Evolutionary conservation across 2,113 vertebrate species (phyloP), one percentile per base, ranked within the genome.

Genomic region (Pelmatolapia mariae): DNA sequence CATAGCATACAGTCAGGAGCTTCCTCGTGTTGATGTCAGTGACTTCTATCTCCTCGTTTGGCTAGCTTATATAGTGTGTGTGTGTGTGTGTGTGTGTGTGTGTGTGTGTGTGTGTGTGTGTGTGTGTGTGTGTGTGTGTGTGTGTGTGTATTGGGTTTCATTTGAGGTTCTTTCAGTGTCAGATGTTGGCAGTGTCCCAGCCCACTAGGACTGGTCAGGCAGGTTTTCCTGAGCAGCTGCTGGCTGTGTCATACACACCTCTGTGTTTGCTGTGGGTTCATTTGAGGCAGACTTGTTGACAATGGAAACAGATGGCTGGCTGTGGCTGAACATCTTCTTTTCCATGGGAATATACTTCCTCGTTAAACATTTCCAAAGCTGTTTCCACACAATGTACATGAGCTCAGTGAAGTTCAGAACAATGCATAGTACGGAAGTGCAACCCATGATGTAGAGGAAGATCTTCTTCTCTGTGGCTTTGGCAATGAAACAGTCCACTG

Each of bases 391-490:
- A n/a, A 99, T 96, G 38, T 98, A 97, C 40, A 95, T 31, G 89
- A 98, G 81, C 94, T 99, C 98, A 18, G 61, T 92, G 7, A 97
- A 6, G 59, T 98, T 98, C 57, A 98, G 90, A 12, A 86, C 4
- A 10, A 97, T 96, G 54, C 98, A 98, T 18, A 98, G 87, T 8
- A 96, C 91, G 1, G 98, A 98, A 1, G 97, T 96, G 71, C 92
- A 91, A 59, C 95, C 95, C 95, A 98, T 97, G 92, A 98, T 97
- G 92, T 93, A 95, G 16, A 98, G 95, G 93, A 98, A 98, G 89
- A 98, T 94, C 31, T 93, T 98, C 93, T 98, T 99, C 94, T 98
- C 98, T 0, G 97, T 98, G 47, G 97, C 95, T 89, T 94, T 97
- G 86, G 96, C 94, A 63, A 97, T 95, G 43, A 95, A 98, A 86